Evolutionary conservation across 2,888 invertebrate species (phyloP).

Genomic region (Meiosimyza decipiens): DNA sequence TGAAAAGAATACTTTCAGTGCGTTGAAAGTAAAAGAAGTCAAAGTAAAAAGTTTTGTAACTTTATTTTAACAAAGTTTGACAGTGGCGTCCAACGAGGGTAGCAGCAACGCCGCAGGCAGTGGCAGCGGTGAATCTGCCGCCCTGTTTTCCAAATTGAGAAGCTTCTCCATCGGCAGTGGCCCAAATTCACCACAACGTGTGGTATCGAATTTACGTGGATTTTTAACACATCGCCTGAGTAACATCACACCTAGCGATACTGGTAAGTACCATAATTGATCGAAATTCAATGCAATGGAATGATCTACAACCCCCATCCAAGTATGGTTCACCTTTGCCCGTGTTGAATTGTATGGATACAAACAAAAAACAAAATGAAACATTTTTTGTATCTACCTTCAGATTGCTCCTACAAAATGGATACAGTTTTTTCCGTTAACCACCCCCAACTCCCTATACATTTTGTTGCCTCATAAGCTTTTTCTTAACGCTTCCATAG

Average conservation of each 20-base stretch:
- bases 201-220: slow-evolving; percentile 80
- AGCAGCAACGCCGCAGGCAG: slow-evolving; percentile 56
- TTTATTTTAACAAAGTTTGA: slow-evolving; percentile 47
- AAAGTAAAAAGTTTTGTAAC: slow-evolving; percentile 25
- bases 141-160: slow-evolving; percentile 75
- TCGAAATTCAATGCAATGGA: neutral
- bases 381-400: no score
- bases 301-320: no score
- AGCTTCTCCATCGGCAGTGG: slow-evolving; percentile 76
- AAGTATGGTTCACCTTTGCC: no score
- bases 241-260: slow-evolving; percentile 77
- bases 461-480: no score
- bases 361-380: no score
- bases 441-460: no score
- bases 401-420: no score
- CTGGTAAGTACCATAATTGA: slow-evolving; percentile 71
- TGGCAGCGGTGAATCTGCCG: slow-evolving; percentile 66
- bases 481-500: no score
- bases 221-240: slow-evolving; percentile 75
- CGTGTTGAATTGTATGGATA: no score
- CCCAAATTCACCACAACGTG: slow-evolving; percentile 76
- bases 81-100: slow-evolving; percentile 68
- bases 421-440: no score
- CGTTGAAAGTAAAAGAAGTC: no score
- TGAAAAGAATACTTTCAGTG: no score